phyloP scores from a whole-genome alignment of 2,888 invertebrate species.

The Yponomeuta evonymella region DNA sequence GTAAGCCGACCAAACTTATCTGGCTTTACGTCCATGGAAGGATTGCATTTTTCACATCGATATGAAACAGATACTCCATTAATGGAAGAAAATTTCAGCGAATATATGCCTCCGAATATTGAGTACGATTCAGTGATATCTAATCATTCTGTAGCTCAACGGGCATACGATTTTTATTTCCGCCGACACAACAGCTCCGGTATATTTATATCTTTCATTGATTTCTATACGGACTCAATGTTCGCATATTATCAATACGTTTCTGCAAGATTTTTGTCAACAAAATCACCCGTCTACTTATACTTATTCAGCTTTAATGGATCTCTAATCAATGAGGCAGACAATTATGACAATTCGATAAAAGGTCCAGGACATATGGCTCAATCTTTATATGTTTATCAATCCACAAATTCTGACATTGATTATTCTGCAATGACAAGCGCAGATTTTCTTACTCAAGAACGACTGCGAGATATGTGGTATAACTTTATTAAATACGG shows the following conservation, averaged over 20 bases:
- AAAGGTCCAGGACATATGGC: not conserved
- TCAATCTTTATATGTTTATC: not conserved
- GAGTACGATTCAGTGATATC: not conserved
- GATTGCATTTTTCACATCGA: conserved; percentile 6
- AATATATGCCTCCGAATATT: not conserved
- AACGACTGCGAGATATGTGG: not conserved
- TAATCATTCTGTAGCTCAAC: not conserved
- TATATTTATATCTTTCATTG: not conserved
- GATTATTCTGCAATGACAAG: not conserved
- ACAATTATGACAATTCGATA: not conserved
- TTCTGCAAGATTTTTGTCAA: not conserved
- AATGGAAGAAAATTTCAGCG: not conserved
- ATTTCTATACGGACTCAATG: not conserved
- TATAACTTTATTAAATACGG: not conserved
- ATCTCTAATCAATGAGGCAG: not conserved
- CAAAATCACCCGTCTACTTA: not conserved
- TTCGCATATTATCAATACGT: not conserved
- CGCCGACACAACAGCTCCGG: not conserved
- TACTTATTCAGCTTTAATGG: not conserved
- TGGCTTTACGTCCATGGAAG: conserved; percentile 16
- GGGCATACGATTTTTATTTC: not conserved
- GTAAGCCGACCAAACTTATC: conserved; percentile 12
- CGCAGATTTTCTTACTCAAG: not conserved
- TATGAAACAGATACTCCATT: not conserved
- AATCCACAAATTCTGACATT: not conserved